Percentiles rank a stretch among this genome's conserved stretches.
Evolutionary conservation across 1,140 invertebrate species (phyloP).

Genomic region (Rhopalosiphum maidis): DNA sequence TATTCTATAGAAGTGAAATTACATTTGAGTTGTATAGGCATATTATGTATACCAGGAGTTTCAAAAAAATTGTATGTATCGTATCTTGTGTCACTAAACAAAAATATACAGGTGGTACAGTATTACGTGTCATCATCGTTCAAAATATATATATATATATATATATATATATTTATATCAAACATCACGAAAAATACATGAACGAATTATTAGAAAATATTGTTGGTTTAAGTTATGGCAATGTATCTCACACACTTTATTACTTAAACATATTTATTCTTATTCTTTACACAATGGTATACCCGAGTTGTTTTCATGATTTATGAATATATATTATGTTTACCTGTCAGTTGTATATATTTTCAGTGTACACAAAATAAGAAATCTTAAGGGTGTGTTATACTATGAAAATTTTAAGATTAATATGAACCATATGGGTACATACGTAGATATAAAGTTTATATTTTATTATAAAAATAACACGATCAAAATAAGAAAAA

Average conservation of each 20-base stretch:
- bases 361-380: neutral
- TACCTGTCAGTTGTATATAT: neutral
- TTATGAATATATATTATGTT: conserved; percentile 26
- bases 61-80: neutral
- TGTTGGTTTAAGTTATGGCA: neutral
- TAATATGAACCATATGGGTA: neutral
- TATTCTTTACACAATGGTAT: conserved; percentile 10
- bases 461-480: neutral
- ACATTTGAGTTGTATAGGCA: neutral
- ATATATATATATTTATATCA: neutral
- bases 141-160: neutral
- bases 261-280: conserved; percentile 37
- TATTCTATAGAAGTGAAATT: neutral
- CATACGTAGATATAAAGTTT: too few species aligned
- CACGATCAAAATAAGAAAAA: neutral
- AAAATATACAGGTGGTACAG: neutral
- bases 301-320: neutral
- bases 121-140: neutral
- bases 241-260: neutral
- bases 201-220: neutral
- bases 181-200: neutral
- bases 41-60: neutral
- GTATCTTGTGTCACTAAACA: neutral
- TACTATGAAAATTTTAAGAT: neutral
- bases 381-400: neutral